These are phyloP conservation scores for Dryococelus australis DNA, from an alignment of 2,888 invertebrate species.

Conservation along the genomic window DNA sequence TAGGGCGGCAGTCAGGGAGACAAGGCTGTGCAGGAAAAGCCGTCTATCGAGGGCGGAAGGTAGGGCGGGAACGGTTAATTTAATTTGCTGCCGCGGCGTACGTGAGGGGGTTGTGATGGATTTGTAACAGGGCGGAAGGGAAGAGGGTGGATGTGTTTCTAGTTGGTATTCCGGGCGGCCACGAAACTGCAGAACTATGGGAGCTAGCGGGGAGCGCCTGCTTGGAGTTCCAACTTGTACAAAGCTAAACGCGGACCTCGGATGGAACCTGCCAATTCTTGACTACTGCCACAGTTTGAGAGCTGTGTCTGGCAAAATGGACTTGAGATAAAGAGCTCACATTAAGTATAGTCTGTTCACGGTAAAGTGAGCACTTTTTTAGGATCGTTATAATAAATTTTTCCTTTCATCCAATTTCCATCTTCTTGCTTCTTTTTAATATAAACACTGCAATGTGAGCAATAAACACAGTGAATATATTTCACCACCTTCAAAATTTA, in stretches of 20 bases:
- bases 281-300: background rate
- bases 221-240: background rate
- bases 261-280: background rate
- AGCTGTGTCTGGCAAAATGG: background rate
- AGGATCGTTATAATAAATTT: no score
- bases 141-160: background rate
- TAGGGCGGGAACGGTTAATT: conserved; percentile 12
- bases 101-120: conserved; percentile 26
- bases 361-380: no score
- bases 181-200: conserved; percentile 17
- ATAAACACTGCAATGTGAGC: no score
- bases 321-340: no score
- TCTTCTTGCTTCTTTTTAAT: no score
- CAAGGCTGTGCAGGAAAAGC: background rate
- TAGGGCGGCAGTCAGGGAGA: background rate
- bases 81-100: conserved; percentile 25
- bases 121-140: background rate
- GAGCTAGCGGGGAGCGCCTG: background rate
- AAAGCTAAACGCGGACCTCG: background rate
- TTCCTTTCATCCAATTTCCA: no score
- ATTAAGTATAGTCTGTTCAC: no score
- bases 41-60: background rate
- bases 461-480: no score
- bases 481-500: no score
- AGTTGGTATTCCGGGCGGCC: background rate